Conservation (phyloP, 1,140 invertebrate genomes). For the Thaumatotibia leucotreta region DNA sequence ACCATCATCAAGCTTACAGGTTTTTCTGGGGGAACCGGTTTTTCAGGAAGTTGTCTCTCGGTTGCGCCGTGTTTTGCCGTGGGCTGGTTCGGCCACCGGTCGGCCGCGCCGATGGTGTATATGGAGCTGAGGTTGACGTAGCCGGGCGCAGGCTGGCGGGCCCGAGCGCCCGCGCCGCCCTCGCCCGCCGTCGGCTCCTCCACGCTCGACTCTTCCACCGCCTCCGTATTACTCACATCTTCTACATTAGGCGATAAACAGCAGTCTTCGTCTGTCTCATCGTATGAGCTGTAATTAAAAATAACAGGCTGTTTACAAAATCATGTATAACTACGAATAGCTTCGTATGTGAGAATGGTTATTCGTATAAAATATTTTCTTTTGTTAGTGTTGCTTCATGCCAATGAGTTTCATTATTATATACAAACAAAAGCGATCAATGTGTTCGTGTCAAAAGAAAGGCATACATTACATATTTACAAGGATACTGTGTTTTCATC, state of each 20-base stretch:
- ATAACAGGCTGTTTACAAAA: not conserved
- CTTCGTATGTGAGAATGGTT: constrained; percentile 52
- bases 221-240: constrained; percentile 75
- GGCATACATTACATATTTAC: constrained; percentile 46
- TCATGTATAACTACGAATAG: not conserved
- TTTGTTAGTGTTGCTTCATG: constrained; percentile 69
- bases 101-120: constrained; percentile 57
- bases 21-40: constrained; percentile 64
- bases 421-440: constrained; percentile 65
- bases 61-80: constrained; percentile 45
- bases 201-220: constrained; percentile 69
- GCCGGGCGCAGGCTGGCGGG: constrained; percentile 30
- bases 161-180: constrained; percentile 23
- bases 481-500: constrained; percentile 54
- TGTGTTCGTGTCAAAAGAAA: constrained; percentile 27
- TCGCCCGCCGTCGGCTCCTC: constrained; percentile 63
- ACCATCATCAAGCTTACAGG: constrained; percentile 69
- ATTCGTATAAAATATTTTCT: constrained; percentile 38
- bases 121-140: constrained; percentile 73
- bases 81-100: constrained; percentile 45
- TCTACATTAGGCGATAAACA: constrained; percentile 80
- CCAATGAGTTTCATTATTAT: constrained; percentile 54
- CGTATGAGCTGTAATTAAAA: constrained; percentile 77
- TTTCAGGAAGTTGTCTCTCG: constrained; percentile 54
- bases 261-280: constrained; percentile 81